Conservation (phyloP, 2,888 invertebrate species). For the Meteorus colon region DNA sequence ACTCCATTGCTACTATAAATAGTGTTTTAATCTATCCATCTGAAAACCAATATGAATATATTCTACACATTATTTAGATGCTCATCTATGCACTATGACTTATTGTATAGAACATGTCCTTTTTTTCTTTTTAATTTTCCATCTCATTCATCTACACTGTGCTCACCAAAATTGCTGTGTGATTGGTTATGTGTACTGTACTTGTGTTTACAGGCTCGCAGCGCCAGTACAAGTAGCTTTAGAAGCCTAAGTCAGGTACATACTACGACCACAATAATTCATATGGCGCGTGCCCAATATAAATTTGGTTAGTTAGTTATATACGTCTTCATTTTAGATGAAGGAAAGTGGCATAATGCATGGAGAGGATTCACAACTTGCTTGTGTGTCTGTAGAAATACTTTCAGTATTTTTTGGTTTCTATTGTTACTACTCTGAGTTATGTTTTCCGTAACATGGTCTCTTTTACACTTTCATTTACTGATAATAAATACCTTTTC, state of each 20-base stretch:
- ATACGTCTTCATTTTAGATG: background rate
- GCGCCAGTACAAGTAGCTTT: conserved; percentile 92
- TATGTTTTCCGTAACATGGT: too few species aligned
- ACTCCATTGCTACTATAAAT: background rate
- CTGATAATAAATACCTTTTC: too few species aligned
- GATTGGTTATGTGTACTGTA: conserved; percentile 71
- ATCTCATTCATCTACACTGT: conserved; percentile 23
- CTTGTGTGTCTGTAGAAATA: too few species aligned
- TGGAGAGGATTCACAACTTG: background rate
- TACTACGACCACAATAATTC: conserved; percentile 65
- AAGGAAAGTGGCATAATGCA: conserved; percentile 27
- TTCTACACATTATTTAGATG: background rate
- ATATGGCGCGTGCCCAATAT: conserved; percentile 46
- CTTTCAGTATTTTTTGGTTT: too few species aligned
- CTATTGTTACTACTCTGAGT: too few species aligned
- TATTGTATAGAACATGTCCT: background rate
- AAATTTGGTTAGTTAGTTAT: conserved; percentile 5
- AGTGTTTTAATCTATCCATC: conserved; percentile 24
- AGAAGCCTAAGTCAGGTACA: conserved; percentile 91
- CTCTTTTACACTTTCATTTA: too few species aligned
- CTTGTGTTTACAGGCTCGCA: conserved; percentile 85
- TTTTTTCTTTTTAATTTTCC: conserved; percentile 11
- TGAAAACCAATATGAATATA: background rate
- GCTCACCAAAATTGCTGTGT: conserved; percentile 57
- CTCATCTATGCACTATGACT: background rate